phyloP scores from a whole-genome alignment of 2,888 invertebrate species.

The Dolichopus griseipennis region DNA sequence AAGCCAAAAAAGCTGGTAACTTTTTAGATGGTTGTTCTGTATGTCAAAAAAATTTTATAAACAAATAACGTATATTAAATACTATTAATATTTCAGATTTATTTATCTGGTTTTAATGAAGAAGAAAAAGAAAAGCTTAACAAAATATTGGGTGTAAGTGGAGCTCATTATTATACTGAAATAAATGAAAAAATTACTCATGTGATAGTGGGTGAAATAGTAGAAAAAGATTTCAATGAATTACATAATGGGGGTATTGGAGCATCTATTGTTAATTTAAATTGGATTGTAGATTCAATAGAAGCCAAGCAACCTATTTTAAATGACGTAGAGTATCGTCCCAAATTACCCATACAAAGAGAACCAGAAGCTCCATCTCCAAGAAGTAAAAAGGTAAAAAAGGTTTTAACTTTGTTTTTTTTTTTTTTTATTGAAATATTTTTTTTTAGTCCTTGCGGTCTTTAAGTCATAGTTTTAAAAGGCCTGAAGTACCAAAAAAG shows the following conservation, averaged over 20 bases:
- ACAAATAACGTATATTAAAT: neutral
- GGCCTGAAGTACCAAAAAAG: constrained; percentile 35
- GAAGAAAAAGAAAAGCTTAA: constrained; percentile 58
- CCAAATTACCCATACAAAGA: constrained; percentile 30
- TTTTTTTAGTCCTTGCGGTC: constrained; percentile 31
- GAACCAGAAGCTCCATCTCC: constrained; percentile 49
- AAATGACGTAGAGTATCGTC: constrained; percentile 39
- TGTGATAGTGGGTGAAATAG: constrained; percentile 60
- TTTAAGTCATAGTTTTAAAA: constrained; percentile 42
- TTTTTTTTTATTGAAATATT: neutral
- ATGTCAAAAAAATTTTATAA: constrained; percentile 32
- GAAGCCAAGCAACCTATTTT: constrained; percentile 48
- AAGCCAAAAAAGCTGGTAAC: constrained; percentile 62
- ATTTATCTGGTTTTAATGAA: constrained; percentile 56
- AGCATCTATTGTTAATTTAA: constrained; percentile 55
- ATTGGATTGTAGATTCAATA: constrained; percentile 71
- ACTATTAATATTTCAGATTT: constrained; percentile 48
- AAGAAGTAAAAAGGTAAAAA: constrained; percentile 50
- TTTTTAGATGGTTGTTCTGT: constrained; percentile 87
- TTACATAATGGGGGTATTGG: constrained; percentile 29
- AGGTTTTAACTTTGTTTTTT: constrained; percentile 6
- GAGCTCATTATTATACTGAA: constrained; percentile 72
- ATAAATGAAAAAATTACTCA: constrained; percentile 72
- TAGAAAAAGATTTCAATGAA: constrained; percentile 42
- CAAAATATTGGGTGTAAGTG: constrained; percentile 63